A percentile compares a stretch with the other conserved stretches of the same genome.
phyloP scores from a whole-genome alignment of 2,888 invertebrate genomes.

The Lingula anatina region DNA sequence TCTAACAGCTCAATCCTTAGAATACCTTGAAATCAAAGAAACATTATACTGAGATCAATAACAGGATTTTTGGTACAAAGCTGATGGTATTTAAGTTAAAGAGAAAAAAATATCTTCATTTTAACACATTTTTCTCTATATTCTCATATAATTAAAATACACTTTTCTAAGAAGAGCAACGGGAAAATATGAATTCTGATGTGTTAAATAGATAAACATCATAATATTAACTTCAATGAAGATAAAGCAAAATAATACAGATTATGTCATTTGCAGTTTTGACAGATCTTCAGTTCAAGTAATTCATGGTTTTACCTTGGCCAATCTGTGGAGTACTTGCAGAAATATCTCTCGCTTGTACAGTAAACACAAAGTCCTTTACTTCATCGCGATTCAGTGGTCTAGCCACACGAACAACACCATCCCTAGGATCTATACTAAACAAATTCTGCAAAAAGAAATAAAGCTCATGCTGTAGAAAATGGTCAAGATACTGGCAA shows the following conservation, averaged over 20 bases:
- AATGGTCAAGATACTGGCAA: neutral
- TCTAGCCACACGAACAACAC: slow-evolving; percentile 66
- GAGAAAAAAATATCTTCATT: neutral
- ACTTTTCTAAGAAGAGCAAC: no score
- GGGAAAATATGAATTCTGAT: no score
- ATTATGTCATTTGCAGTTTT: no score
- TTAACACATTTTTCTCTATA: no score
- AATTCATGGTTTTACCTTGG: slow-evolving; percentile 62
- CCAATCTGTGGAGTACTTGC: slow-evolving; percentile 73
- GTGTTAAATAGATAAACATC: no score
- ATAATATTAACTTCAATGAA: no score
- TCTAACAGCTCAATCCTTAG: slow-evolving; percentile 62
- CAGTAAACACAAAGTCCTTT: slow-evolving; percentile 71
- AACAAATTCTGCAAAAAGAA: slow-evolving; percentile 61
- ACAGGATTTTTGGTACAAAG: neutral
- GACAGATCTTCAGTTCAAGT: no score
- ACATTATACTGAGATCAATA: slow-evolving; percentile 1
- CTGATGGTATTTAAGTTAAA: no score
- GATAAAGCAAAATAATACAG: no score
- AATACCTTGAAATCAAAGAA: slow-evolving; percentile 56
- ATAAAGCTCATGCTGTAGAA: slow-evolving; percentile 31
- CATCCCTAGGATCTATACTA: slow-evolving; percentile 72
- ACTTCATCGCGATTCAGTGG: slow-evolving; percentile 75
- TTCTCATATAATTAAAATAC: no score
- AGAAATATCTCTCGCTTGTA: slow-evolving; percentile 75